Evolutionary conservation across 2,113 vertebrate genomes (phyloP).

Genomic region (Hippocampus comes): DNA sequence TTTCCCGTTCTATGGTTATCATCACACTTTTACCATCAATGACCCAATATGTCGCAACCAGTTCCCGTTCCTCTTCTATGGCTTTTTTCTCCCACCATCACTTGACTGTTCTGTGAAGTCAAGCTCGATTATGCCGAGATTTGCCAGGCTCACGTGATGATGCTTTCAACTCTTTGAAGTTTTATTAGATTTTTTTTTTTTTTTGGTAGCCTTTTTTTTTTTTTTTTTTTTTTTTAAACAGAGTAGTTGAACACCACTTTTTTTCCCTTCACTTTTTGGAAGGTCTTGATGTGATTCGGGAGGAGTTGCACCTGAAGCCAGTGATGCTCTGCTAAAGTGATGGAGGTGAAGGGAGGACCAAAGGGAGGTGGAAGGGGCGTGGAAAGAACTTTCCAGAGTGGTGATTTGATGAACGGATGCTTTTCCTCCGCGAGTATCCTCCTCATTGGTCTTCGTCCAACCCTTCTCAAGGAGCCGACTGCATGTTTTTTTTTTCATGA

Average conservation of each 20-base stretch:
- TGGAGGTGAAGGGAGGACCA: background rate
- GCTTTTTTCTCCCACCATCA: background rate
- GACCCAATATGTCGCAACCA: too few species aligned
- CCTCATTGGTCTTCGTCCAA: conserved; percentile 76
- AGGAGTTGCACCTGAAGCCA: background rate
- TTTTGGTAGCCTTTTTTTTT: background rate
- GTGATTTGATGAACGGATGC: conserved; percentile 78
- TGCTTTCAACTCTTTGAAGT: background rate
- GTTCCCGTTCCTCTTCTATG: too few species aligned
- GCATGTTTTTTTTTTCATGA: conserved; percentile 70
- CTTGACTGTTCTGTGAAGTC: too few species aligned
- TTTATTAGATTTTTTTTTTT: background rate
- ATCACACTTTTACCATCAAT: background rate
- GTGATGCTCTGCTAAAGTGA: background rate
- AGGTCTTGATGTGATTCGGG: background rate
- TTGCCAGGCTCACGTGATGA: background rate
- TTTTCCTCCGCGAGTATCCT: conserved; percentile 72
- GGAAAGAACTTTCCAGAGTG: conserved; percentile 50
- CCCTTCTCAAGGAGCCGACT: conserved; percentile 77
- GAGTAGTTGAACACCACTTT: background rate
- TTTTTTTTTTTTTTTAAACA: background rate
- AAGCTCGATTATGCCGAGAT: background rate
- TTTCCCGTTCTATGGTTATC: too few species aligned
- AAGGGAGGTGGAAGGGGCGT: background rate
- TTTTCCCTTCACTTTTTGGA: background rate